Percentiles rank a stretch among this genome's conserved stretches.
Evolutionary conservation across 2,113 vertebrate genomes (phyloP).

Genomic region (Felis chaus): DNA sequence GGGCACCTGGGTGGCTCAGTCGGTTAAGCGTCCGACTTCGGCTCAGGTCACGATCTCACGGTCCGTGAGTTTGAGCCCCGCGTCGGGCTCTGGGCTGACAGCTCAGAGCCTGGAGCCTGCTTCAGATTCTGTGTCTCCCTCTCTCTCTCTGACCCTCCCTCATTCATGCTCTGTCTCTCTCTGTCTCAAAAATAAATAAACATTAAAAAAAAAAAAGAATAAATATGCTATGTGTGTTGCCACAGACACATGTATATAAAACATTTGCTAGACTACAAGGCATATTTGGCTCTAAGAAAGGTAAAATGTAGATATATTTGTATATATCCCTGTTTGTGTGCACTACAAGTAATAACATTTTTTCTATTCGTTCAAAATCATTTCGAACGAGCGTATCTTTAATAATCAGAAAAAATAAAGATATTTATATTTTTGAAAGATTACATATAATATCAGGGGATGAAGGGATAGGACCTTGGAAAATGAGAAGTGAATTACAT

Average conservation of each 20-base stretch:
- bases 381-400: conserved; percentile 33
- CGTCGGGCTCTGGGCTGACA: too few relatives aligned
- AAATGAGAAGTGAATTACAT: conserved; percentile 35
- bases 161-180: too few relatives aligned
- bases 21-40: too few relatives aligned
- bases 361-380: conserved; percentile 38
- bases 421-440: conserved; percentile 25
- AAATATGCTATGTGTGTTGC: neutral
- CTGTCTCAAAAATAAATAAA: too few relatives aligned
- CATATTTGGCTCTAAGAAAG: conserved; percentile 35
- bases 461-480: neutral
- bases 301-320: neutral
- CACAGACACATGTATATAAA: conserved; percentile 24
- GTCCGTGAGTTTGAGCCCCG: too few relatives aligned
- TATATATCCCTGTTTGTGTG: neutral
- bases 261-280: neutral
- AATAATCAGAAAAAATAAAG: conserved; percentile 36
- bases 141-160: too few relatives aligned
- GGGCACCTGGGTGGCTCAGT: too few relatives aligned
- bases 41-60: too few relatives aligned
- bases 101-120: too few relatives aligned
- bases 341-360: neutral
- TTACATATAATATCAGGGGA: neutral
- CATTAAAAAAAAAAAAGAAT: neutral
- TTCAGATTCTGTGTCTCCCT: too few relatives aligned